These are phyloP conservation scores for Protonemura montana DNA, from an alignment of 2,888 invertebrate species.

Conservation along the genomic window DNA sequence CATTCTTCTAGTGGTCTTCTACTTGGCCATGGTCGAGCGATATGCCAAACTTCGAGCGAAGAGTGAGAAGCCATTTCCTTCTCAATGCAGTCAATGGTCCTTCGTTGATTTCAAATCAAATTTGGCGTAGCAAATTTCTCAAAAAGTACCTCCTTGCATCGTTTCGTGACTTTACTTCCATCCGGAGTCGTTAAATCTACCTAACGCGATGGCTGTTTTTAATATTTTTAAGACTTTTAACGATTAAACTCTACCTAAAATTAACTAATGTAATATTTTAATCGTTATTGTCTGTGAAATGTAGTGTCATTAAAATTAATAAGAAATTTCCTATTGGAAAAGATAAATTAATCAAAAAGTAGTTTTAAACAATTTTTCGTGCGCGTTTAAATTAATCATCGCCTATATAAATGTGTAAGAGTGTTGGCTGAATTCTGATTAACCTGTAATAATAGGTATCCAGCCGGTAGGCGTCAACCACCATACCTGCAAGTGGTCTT, in stretches of 20 bases:
- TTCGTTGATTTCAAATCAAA: too few species aligned
- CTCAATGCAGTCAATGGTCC: too few species aligned
- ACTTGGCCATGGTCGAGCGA: too few species aligned
- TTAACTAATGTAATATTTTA: neutral
- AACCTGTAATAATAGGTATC: conserved; percentile 35
- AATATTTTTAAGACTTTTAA: too few species aligned
- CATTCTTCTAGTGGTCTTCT: too few species aligned
- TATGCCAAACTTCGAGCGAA: too few species aligned
- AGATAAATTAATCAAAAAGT: conserved; percentile 39
- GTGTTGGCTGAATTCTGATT: conserved; percentile 24
- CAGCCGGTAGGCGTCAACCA: conserved; percentile 16
- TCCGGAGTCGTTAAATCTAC: too few species aligned
- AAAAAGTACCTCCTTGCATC: too few species aligned
- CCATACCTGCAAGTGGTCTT: conserved; percentile 26
- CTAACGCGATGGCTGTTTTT: too few species aligned
- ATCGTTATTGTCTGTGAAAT: neutral
- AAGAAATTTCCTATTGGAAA: neutral
- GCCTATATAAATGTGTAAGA: neutral
- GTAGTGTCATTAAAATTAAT: conserved; percentile 30
- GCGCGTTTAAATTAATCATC: conserved; percentile 41
- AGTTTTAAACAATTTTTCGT: conserved; percentile 39
- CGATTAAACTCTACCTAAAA: neutral
- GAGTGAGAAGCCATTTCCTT: too few species aligned
- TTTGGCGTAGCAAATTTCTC: too few species aligned
- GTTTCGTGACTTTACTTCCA: too few species aligned